phyloP scores from a whole-genome alignment of 2,113 vertebrate species.

The Oryzias melastigma region DNA sequence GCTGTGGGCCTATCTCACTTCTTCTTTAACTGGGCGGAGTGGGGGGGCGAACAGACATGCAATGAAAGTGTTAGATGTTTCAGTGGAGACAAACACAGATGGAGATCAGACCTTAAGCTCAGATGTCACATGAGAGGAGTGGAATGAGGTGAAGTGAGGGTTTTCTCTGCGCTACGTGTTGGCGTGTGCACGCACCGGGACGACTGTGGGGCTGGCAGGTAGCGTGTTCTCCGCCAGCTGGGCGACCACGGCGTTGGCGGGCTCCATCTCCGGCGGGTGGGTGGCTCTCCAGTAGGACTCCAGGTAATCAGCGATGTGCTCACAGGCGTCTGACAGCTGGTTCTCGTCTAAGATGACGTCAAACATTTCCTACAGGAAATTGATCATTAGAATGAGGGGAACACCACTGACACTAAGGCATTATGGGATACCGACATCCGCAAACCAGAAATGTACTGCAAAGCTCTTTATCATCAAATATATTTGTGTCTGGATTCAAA shows the following conservation, averaged over 20 bases:
- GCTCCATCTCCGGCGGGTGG: constrained; percentile 90
- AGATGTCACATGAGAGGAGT: constrained; percentile 19
- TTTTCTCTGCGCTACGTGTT: background rate
- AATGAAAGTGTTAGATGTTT: constrained; percentile 65
- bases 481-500: too few relatives aligned
- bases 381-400: background rate
- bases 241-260: constrained; percentile 84
- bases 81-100: constrained; percentile 17
- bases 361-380: constrained; percentile 85
- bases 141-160: constrained; percentile 31
- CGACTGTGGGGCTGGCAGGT: constrained; percentile 80
- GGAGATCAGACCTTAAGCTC: constrained; percentile 15
- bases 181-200: constrained; percentile 54
- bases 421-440: background rate
- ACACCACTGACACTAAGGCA: background rate
- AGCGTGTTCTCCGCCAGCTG: constrained; percentile 88
- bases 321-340: constrained; percentile 95
- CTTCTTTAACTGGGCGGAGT: constrained; percentile 66
- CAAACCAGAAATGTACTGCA: too few relatives aligned
- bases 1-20: constrained; percentile 66
- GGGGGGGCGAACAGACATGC: constrained; percentile 58
- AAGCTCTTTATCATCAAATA: too few relatives aligned
- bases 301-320: constrained; percentile 95
- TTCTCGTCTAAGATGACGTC: constrained; percentile 98
- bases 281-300: constrained; percentile 98